Conservation (phyloP, 2,888 invertebrate species). For the Eupsilia transversa region DNA sequence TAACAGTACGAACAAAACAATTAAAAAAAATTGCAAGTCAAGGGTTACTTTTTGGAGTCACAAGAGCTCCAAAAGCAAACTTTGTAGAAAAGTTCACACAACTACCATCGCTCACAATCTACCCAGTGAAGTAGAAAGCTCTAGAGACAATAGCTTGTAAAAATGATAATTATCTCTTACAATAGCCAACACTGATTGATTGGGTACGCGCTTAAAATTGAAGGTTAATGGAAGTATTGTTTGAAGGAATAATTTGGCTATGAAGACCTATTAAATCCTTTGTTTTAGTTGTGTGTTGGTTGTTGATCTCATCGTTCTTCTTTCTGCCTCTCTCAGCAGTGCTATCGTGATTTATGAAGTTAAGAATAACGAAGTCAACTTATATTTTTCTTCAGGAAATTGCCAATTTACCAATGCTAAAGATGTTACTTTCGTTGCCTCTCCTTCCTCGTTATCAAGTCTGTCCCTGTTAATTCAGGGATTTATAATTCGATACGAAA, state of each 20-base stretch:
- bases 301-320: background rate
- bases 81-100: slow-evolving; percentile 41
- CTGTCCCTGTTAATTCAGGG: background rate
- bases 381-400: slow-evolving; percentile 11
- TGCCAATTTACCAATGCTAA: slow-evolving; percentile 26
- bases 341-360: background rate
- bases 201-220: slow-evolving; percentile 38
- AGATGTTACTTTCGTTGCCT: slow-evolving; percentile 7
- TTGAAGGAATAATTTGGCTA: slow-evolving; percentile 42
- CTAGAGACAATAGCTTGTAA: slow-evolving; percentile 60
- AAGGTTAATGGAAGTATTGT: slow-evolving; percentile 59
- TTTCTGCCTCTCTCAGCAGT: background rate
- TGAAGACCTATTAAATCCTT: slow-evolving; percentile 15
- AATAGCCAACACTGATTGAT: slow-evolving; percentile 60
- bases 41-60: background rate
- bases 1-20: background rate
- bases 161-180: slow-evolving; percentile 59
- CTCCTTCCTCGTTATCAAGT: slow-evolving; percentile 14
- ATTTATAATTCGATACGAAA: slow-evolving; percentile 15
- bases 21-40: background rate
- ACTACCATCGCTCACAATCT: slow-evolving; percentile 44
- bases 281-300: slow-evolving; percentile 12
- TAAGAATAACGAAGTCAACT: slow-evolving; percentile 4
- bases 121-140: slow-evolving; percentile 63
- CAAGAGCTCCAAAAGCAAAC: slow-evolving; percentile 12